phyloP scores from a whole-genome alignment of 2,888 invertebrate species.

The Seira musarum region DNA sequence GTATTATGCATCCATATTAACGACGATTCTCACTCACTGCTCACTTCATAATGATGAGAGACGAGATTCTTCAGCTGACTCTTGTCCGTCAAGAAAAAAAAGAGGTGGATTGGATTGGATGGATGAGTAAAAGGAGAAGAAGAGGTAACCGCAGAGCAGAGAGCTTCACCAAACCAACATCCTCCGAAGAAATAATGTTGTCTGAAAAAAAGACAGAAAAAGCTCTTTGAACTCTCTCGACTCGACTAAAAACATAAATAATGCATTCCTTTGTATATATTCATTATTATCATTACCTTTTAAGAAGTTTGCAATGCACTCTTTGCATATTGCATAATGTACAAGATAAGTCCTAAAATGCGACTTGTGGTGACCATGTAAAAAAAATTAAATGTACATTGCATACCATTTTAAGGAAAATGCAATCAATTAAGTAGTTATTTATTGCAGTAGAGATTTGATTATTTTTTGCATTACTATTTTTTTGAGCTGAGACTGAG shows the following conservation, averaged over 20 bases:
- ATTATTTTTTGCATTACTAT: too few species aligned
- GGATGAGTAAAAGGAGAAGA: constrained; percentile 4
- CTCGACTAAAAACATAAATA: not conserved
- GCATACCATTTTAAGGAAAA: too few species aligned
- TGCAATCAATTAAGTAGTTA: too few species aligned
- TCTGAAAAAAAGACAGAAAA: too few species aligned
- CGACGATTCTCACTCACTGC: too few species aligned
- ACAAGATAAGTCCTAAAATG: not conserved
- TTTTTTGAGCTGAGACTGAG: too few species aligned
- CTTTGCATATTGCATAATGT: not conserved
- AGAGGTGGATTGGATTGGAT: not conserved
- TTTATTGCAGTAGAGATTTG: too few species aligned
- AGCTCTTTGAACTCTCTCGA: not conserved
- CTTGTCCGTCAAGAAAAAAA: constrained; percentile 26
- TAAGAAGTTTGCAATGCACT: not conserved
- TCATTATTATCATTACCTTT: not conserved
- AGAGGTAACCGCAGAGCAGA: too few species aligned
- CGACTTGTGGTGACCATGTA: not conserved
- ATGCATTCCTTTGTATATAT: constrained; percentile 34
- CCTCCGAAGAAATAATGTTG: not conserved
- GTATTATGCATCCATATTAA: too few species aligned
- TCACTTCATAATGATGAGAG: too few species aligned
- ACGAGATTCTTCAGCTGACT: constrained; percentile 35
- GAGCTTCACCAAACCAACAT: not conserved
- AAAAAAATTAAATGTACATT: not conserved